These are phyloP conservation scores for Eustalomyia histrio DNA, from an alignment of 2,888 invertebrate genomes.

Conservation along the genomic window DNA sequence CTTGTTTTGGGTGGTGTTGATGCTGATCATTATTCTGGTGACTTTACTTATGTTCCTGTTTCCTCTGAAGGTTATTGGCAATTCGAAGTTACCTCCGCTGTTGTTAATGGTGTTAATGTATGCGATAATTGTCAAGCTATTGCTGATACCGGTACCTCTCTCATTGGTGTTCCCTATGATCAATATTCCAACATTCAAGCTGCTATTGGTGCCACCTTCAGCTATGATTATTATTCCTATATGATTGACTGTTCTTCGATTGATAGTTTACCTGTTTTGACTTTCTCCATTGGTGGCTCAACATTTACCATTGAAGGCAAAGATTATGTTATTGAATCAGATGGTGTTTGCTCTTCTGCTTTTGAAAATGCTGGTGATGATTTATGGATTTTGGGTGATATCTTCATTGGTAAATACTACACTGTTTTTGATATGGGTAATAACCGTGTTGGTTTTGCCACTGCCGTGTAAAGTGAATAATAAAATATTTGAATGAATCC, in stretches of 20 bases:
- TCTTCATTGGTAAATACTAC: slow-evolving; percentile 96
- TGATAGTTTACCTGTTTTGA: slow-evolving; percentile 87
- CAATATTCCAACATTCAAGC: slow-evolving; percentile 89
- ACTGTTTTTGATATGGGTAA: slow-evolving; percentile 95
- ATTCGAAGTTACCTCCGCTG: slow-evolving; percentile 89
- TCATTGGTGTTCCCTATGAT: slow-evolving; percentile 91
- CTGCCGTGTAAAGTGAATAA: slow-evolving; percentile 31
- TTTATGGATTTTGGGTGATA: slow-evolving; percentile 98
- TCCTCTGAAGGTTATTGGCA: slow-evolving; percentile 96
- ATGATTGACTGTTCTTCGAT: slow-evolving; percentile 88
- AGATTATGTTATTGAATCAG: slow-evolving; percentile 86
- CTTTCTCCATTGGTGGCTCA: slow-evolving; percentile 87
- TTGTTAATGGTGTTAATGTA: slow-evolving; percentile 81
- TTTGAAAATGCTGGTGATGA: slow-evolving; percentile 86
- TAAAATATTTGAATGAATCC: neutral
- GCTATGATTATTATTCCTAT: slow-evolving; percentile 63
- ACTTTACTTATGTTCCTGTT: slow-evolving; percentile 86
- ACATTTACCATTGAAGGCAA: slow-evolving; percentile 86
- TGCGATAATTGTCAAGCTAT: slow-evolving; percentile 92
- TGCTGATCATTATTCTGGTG: slow-evolving; percentile 87
- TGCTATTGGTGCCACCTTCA: slow-evolving; percentile 85
- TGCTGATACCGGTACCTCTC: slow-evolving; percentile 96
- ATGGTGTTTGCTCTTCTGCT: slow-evolving; percentile 89
- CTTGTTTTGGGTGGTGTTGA: slow-evolving; percentile 95
- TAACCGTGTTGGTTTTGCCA: slow-evolving; percentile 91